These are phyloP conservation scores for Stegostoma tigrinum DNA, from an alignment of 2,113 vertebrate genomes.

Conservation along the genomic window DNA sequence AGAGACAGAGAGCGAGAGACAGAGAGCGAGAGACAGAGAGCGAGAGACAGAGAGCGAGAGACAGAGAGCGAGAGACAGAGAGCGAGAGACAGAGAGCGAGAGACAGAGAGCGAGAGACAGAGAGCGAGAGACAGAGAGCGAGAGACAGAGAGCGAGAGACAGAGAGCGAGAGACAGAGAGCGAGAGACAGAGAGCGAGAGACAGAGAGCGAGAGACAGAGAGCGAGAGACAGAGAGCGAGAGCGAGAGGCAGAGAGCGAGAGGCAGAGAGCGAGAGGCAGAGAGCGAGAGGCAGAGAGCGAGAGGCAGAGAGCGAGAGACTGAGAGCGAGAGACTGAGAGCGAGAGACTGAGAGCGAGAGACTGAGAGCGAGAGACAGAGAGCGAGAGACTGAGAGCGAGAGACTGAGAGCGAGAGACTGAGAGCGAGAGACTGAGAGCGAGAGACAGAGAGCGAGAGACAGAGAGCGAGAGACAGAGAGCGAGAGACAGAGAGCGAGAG, in stretches of 20 bases:
- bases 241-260: neutral
- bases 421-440: too few relatives aligned
- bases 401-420: too few relatives aligned
- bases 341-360: too few relatives aligned
- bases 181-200: neutral
- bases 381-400: too few relatives aligned
- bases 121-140: neutral
- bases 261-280: neutral
- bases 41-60: neutral
- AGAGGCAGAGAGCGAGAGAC: too few relatives aligned
- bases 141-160: neutral
- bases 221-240: neutral
- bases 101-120: neutral
- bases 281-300: neutral
- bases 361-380: too few relatives aligned
- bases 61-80: neutral
- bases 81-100: neutral
- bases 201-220: neutral
- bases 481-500: too few relatives aligned
- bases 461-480: too few relatives aligned
- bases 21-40: neutral
- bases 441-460: too few relatives aligned
- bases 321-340: too few relatives aligned
- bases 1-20: neutral
- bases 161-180: neutral